Evolutionary conservation across 2,797 vertebrate genomes (phyloP).

Genomic region (Artibeus lituratus): DNA sequence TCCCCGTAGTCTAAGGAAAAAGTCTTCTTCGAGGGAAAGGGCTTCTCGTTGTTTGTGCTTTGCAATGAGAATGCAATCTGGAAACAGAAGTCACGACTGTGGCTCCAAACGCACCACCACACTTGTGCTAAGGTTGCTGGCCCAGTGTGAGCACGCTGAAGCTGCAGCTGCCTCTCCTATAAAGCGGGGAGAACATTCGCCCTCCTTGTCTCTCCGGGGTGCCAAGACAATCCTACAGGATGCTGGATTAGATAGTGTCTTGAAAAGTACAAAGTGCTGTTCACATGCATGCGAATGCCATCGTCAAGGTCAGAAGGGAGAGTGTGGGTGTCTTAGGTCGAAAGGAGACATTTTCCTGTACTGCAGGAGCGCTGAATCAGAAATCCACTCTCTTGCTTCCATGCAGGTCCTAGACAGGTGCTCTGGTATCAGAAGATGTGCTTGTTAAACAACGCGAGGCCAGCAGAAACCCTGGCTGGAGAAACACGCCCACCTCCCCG

Average conservation of each 20-base stretch:
- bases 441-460: not conserved
- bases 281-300: accelerated
- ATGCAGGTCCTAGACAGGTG: not conserved
- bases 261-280: not conserved
- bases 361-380: not conserved
- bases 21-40: not conserved
- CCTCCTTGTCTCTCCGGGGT: not conserved
- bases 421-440: not conserved
- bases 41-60: not conserved
- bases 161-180: not conserved
- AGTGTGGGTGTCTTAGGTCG: no score
- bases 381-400: not conserved
- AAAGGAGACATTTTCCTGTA: not conserved
- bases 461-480: not conserved
- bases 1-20: not conserved
- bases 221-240: not conserved
- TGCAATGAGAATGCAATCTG: not conserved
- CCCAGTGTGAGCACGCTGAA: accelerated
- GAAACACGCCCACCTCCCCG: no score
- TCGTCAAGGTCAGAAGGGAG: not conserved
- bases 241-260: not conserved
- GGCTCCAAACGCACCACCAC: not conserved
- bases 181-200: not conserved
- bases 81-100: not conserved
- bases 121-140: accelerated